Base-by-base conservation (phyloP, 2,797 vertebrate genomes). In the Gymnopithys bicolor region DNA sequence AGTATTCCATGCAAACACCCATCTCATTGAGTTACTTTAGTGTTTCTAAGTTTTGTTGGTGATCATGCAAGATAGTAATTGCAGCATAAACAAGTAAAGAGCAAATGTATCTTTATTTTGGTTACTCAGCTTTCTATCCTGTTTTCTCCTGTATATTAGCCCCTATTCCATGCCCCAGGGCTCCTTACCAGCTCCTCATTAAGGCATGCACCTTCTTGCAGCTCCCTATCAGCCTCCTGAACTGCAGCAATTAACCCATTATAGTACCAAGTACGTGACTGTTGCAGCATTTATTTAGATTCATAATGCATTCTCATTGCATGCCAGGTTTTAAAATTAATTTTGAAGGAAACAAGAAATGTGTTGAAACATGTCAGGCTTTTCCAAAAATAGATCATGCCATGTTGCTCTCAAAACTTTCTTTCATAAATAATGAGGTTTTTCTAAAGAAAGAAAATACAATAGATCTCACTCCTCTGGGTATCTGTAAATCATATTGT, bases 181-280 rank as follows among this genome's bases (percentile, higher is more conserved):
- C 91, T 96, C 56, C 74, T 93, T 77, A 89, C 64, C 51, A 82
- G 67, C 85, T 96, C 90, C 88, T 96, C 83, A 92, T 96, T 96
- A 96, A 96, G 85, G 56, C 32, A 89, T 76, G 80, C 32, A 94
- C 83, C 87, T 97, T 91, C 60, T 73, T 73, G 33, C 70, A 79
- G 60, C 77, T 96, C 64, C 39, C 77, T 90, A 90, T 87, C 90
- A 93, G 91, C 85, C 85, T 96, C 64, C 83, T 93, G 83, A 60
- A 75, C 81, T 85, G 75, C 84, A 75, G 82, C 43, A 77, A 84
- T 96, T 96, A 97, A 97, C 94, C 90, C 77, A 30, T 97, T 94
- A 39, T 3, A 71, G 83, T 55, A 84, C 77, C 60, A 33, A 43
- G 37, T n/a, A 37, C 7, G 1, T 0, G 3, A 63, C 22, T 13